phyloP scores from a whole-genome alignment of 1,140 invertebrate genomes.

The Drosophila malerkotliana region DNA sequence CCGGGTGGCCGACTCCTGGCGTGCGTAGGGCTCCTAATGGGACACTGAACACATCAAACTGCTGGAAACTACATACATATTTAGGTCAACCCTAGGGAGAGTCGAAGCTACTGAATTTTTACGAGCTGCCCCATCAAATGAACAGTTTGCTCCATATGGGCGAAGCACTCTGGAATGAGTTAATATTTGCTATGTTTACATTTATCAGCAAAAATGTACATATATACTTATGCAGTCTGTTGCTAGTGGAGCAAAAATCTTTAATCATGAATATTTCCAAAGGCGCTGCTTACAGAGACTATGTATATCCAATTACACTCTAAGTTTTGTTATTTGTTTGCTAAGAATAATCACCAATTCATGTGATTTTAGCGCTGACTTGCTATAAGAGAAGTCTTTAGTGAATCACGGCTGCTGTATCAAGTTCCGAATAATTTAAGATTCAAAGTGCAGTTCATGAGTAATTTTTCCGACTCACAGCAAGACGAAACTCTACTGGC shows the following conservation, averaged over 20 bases:
- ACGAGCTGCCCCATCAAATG: conserved; percentile 28
- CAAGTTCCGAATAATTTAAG: conserved; percentile 9
- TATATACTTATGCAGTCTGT: background rate
- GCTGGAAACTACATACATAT: conserved; percentile 13
- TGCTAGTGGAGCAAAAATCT: background rate
- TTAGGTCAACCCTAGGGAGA: conserved; percentile 49
- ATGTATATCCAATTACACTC: conserved; percentile 14
- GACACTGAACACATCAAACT: conserved; percentile 5
- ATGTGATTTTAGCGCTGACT: conserved; percentile 21
- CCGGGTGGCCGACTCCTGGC: conserved; percentile 27
- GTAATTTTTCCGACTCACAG: conserved; percentile 14
- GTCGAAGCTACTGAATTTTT: conserved; percentile 28
- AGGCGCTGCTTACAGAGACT: background rate
- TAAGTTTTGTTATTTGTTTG: conserved; percentile 47
- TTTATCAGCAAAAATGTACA: background rate
- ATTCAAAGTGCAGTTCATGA: conserved; percentile 19
- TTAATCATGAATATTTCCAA: background rate
- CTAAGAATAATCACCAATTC: conserved; percentile 41
- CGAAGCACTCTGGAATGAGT: conserved; percentile 15
- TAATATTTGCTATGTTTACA: conserved; percentile 5
- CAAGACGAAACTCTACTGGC: no score
- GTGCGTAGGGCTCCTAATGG: conserved; percentile 30
- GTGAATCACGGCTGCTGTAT: conserved; percentile 49
- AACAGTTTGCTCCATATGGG: background rate
- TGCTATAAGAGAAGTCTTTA: conserved; percentile 8